Percentiles rank a stretch among this genome's conserved stretches.
phyloP scores from a whole-genome alignment of 53 echinoderm and acorn worm species.

The Echinometra lucunter region DNA sequence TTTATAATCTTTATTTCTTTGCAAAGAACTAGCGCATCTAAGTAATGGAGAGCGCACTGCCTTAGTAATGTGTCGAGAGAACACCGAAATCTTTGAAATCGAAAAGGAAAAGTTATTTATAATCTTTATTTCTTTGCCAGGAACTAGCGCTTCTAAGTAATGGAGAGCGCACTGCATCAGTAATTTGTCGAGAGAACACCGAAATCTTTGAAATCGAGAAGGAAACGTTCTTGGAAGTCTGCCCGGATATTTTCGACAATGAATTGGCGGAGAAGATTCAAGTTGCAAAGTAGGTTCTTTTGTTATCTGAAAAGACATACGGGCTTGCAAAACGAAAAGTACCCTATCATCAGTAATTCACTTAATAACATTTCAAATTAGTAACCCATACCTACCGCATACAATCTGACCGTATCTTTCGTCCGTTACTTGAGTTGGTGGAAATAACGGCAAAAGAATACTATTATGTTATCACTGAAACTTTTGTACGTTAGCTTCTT shows the following conservation, averaged over 20 bases:
- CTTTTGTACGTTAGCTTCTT: too few relatives aligned
- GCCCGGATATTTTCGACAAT: conserved; percentile 85
- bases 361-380: too few relatives aligned
- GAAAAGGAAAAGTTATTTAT: conserved; percentile 75
- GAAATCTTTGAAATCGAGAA: conserved; percentile 89
- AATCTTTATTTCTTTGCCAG: background rate
- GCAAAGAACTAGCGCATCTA: conserved; percentile 76
- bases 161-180: conserved; percentile 78
- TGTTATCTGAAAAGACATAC: background rate
- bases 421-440: too few relatives aligned
- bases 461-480: too few relatives aligned
- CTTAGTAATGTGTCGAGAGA: conserved; percentile 84
- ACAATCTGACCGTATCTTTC: too few relatives aligned
- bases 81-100: conserved; percentile 85
- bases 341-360: too few relatives aligned
- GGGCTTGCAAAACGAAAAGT: too few relatives aligned
- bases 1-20: too few relatives aligned
- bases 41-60: conserved; percentile 77
- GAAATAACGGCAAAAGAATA: too few relatives aligned
- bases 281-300: conserved; percentile 68
- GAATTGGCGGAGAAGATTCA: conserved; percentile 85
- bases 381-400: too few relatives aligned
- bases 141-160: conserved; percentile 81
- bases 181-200: conserved; percentile 85
- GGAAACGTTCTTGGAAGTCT: conserved; percentile 83